A percentile compares a stretch with the other conserved stretches of the same genome.
Conservation (phyloP, 1,140 invertebrate genomes). For the Dufourea novaeangliae region DNA sequence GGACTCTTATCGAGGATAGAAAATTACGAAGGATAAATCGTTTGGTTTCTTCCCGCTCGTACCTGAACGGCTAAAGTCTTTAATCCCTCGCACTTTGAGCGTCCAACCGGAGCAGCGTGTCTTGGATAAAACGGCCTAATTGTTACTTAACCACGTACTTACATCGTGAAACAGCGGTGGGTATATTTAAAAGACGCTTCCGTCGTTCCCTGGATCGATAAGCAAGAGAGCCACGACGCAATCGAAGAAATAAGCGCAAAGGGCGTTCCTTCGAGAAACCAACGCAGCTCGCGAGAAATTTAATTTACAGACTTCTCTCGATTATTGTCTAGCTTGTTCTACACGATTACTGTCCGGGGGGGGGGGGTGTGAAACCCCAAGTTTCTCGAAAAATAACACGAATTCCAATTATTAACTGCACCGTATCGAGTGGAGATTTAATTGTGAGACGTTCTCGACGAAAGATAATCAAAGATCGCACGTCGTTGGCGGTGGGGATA, state of each 20-base stretch:
- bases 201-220: constrained; percentile 10
- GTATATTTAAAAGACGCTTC: constrained; percentile 12
- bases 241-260: constrained; percentile 8
- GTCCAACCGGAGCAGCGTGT: not conserved
- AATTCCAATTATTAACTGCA: not conserved
- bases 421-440: not conserved
- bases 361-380: not conserved
- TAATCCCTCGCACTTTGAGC: constrained; percentile 15
- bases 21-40: not conserved
- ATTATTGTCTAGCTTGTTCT: no score
- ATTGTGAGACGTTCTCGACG: constrained; percentile 1
- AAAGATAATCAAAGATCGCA: constrained; percentile 12
- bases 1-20: not conserved
- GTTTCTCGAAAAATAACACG: constrained; percentile 25
- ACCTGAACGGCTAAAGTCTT: constrained; percentile 11
- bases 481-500: not conserved
- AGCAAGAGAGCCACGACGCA: constrained; percentile 16
- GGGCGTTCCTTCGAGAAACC: not conserved
- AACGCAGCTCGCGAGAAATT: not conserved
- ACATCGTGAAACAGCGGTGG: no score
- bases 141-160: constrained; percentile 5
- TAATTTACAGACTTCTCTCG: not conserved
- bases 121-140: not conserved
- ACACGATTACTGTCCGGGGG: no score
- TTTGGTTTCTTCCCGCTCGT: constrained; percentile 1